These are phyloP conservation scores for Hippasteria phrygiana DNA, from an alignment of 53 echinoderm and acorn worm species.

Conservation along the genomic window DNA sequence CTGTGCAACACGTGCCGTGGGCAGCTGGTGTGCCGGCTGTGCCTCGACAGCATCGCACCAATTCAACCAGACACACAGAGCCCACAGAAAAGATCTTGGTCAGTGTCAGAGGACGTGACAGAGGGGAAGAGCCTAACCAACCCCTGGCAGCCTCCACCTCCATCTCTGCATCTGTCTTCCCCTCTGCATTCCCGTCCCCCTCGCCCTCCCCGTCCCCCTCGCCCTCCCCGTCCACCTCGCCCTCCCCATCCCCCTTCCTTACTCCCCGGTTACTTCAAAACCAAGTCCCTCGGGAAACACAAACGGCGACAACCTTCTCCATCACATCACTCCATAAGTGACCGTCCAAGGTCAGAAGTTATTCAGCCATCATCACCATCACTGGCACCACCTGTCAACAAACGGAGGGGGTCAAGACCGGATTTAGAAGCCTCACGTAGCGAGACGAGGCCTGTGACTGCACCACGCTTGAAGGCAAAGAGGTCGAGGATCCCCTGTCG, in stretches of 20 bases:
- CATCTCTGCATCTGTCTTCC: too few relatives aligned
- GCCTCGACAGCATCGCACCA: not conserved
- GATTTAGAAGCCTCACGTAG: too few relatives aligned
- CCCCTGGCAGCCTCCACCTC: not conserved
- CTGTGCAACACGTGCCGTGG: constrained; percentile 16
- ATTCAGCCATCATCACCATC: too few relatives aligned
- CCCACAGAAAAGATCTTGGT: not conserved
- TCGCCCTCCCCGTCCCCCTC: too few relatives aligned
- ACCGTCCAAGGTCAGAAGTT: too few relatives aligned
- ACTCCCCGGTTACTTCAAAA: not conserved
- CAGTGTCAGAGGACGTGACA: not conserved
- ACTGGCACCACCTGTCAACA: not conserved
- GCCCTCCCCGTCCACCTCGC: too few relatives aligned
- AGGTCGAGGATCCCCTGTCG: too few relatives aligned
- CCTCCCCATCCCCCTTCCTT: too few relatives aligned
- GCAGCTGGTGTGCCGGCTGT: constrained; percentile 22
- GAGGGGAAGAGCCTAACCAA: not conserved
- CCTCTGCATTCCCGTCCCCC: too few relatives aligned
- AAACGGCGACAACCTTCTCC: not conserved
- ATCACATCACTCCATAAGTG: not conserved
- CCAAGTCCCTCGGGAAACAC: not conserved
- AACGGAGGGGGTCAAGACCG: too few relatives aligned
- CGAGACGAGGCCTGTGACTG: too few relatives aligned
- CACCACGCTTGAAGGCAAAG: too few relatives aligned
- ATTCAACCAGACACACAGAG: not conserved